A percentile compares a stretch with the other conserved stretches of the same genome.
These are phyloP conservation scores for Alitta virens DNA, from an alignment of 2,888 invertebrate genomes.

Conservation along the genomic window DNA sequence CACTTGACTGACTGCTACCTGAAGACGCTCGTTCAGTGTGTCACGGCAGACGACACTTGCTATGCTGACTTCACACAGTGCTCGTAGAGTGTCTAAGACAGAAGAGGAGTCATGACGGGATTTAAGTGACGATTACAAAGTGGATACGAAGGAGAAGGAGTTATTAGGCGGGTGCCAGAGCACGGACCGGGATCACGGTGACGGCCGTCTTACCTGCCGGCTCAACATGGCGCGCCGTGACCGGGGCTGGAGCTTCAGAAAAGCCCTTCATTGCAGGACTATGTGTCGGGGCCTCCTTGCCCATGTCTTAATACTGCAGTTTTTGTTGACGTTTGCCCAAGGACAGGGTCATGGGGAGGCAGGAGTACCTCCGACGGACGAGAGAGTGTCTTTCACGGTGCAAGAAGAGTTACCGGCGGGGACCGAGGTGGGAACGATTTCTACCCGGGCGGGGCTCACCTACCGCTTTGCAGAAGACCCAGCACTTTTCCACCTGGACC, in stretches of 20 bases:
- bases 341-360: slow-evolving; percentile 20
- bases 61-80: too few relatives aligned
- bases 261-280: slow-evolving; percentile 11
- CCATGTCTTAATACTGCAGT: slow-evolving; percentile 6
- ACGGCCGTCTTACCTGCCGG: too few relatives aligned
- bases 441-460: slow-evolving; percentile 81
- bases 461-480: slow-evolving; percentile 92
- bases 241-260: slow-evolving; percentile 6
- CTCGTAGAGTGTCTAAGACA: too few relatives aligned
- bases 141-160: too few relatives aligned
- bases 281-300: not conserved
- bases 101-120: too few relatives aligned
- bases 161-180: too few relatives aligned
- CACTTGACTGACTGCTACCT: too few relatives aligned
- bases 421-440: slow-evolving; percentile 82
- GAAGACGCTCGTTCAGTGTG: too few relatives aligned
- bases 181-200: too few relatives aligned
- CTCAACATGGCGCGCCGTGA: slow-evolving; percentile 6
- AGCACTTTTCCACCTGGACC: slow-evolving; percentile 79
- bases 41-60: too few relatives aligned
- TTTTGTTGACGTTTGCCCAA: slow-evolving; percentile 20
- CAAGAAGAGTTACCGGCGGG: slow-evolving; percentile 81
- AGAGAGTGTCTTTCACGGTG: slow-evolving; percentile 66
- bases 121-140: too few relatives aligned
- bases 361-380: slow-evolving; percentile 13